These are phyloP conservation scores for Oryctolagus cuniculus DNA, from an alignment of 2,113 vertebrate species.

Conservation along the genomic window mOryCun1.1 NC_091438.1:84928001-84928500, in stretches of 20 bases:
- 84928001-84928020: neutral
- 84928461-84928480: neutral
- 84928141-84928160: neutral
- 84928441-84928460: neutral
- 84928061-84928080: neutral
- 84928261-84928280: neutral
- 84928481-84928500: neutral
- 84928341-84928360: neutral
- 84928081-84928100: neutral
- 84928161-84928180: neutral
- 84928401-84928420: conserved; percentile 49
- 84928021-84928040: neutral
- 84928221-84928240: conserved; percentile 18
- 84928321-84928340: neutral
- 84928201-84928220: neutral
- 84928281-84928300: neutral
- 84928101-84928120: neutral
- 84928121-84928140: neutral
- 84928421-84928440: neutral
- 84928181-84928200: conserved; percentile 30
- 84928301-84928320: neutral
- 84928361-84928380: neutral
- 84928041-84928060: neutral
- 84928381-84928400: neutral
- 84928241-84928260: neutral